Evolutionary conservation across 2,888 invertebrate species (phyloP), one percentile per base, ranked within the genome.

Genomic region (Tachina grossa): DNA sequence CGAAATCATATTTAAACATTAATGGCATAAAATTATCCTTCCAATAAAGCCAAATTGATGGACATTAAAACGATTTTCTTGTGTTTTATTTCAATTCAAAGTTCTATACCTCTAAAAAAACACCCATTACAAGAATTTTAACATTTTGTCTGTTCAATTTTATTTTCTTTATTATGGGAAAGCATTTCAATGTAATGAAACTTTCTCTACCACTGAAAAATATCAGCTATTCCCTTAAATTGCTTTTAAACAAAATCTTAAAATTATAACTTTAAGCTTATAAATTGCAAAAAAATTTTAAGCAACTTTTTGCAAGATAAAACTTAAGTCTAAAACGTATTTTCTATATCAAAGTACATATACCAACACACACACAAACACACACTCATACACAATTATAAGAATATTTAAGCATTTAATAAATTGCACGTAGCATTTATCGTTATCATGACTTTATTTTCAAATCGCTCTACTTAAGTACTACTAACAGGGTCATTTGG

Each of bases 361-460:
- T n/a, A n/a, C n/a, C n/a, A n/a, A n/a, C n/a, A n/a, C 2, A 31
- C 31, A 31, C 31, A 31, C 31, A 1, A 31, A 31, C 31, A 31
- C 31, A 49, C 61, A 31, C 43, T 43, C 11, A 31, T 31, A 31
- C 31, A 39, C 53, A 63, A 51, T 66, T 68, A 61, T 57, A 57
- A 51, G 57, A 57, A 74, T 63, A 49, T 68, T 61, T 61, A 65
- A 63, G 2, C 65, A 72, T 13, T 55, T 78, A n/a, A 41, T 55
- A 72, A 80, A 66, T 41, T 61, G 47, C 81, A 81, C 84, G 77
- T 83, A 82, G 22, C 76, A 78, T 69, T 86, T 85, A 84, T 81
- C 84, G 59, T 83, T 87, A 87, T 87, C 85, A 82, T 69, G 84
- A 72, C 84, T 80, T 47, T 61, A 77, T 72, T 84, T 84, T 80